Conservation (phyloP, 2,797 vertebrate species). For the Muscicapa striata region DNA sequence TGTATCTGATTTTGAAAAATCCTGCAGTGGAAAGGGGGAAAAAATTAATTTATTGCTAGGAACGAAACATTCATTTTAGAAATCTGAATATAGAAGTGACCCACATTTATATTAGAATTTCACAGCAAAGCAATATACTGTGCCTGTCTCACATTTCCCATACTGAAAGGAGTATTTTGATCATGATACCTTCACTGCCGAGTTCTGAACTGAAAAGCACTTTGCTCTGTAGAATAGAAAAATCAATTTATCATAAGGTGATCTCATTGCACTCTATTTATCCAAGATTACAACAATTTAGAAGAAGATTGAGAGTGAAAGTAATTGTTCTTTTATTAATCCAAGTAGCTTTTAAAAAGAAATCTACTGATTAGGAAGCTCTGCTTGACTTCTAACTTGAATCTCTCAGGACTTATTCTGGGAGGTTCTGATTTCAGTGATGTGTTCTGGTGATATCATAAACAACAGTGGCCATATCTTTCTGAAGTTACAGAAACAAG, state of each 20-base stretch:
- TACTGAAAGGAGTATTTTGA: constrained; percentile 8
- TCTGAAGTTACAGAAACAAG: background rate
- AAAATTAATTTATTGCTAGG: background rate
- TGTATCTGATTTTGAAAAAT: constrained; percentile 35
- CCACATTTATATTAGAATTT: constrained; percentile 34
- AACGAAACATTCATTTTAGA: constrained; percentile 28
- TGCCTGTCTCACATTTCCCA: constrained; percentile 5
- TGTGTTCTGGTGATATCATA: background rate
- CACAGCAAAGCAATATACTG: background rate
- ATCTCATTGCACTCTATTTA: constrained; percentile 72
- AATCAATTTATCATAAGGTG: constrained; percentile 68
- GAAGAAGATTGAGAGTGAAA: constrained; percentile 52
- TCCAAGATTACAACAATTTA: constrained; percentile 66
- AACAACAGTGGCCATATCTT: background rate
- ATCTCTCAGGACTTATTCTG: background rate
- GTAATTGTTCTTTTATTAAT: constrained; percentile 71
- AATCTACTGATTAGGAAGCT: constrained; percentile 50
- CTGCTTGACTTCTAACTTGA: background rate
- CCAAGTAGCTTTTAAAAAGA: constrained; percentile 51
- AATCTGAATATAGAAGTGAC: constrained; percentile 20
- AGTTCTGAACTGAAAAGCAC: constrained; percentile 25
- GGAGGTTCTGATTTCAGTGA: background rate
- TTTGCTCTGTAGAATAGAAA: constrained; percentile 36
- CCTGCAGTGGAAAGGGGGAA: background rate
- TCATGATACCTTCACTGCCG: background rate